Evolutionary conservation across 2,888 invertebrate genomes (phyloP).

Genomic region (Teleiodes luculella): DNA sequence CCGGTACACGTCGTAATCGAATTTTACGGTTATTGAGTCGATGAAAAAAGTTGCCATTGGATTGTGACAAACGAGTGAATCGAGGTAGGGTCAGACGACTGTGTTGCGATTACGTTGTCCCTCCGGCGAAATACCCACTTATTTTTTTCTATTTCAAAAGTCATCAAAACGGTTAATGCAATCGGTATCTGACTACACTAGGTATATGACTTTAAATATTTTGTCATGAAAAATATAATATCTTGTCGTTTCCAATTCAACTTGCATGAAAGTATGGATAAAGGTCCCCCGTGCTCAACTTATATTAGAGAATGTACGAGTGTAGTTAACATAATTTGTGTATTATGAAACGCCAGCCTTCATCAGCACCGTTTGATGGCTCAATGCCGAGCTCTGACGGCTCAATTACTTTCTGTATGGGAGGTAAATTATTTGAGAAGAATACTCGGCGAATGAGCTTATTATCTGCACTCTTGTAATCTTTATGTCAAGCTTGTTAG

Average conservation of each 20-base stretch:
- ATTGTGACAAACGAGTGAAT: slow-evolving; percentile 54
- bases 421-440: slow-evolving; percentile 24
- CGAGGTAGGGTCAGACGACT: slow-evolving; percentile 39
- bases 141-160: slow-evolving; percentile 9
- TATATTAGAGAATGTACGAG: slow-evolving; percentile 20
- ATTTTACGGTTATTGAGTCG: slow-evolving; percentile 65
- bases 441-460: slow-evolving; percentile 15
- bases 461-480: slow-evolving; percentile 20
- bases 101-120: slow-evolving; percentile 30
- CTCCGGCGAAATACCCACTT: slow-evolving; percentile 8
- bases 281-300: not conserved
- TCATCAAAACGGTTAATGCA: not conserved
- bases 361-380: slow-evolving; percentile 37
- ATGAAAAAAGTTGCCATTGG: slow-evolving; percentile 45
- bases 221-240: not conserved
- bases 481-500: slow-evolving; percentile 21
- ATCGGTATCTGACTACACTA: slow-evolving; percentile 1
- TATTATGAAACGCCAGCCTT: slow-evolving; percentile 29
- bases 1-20: slow-evolving; percentile 62
- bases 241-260: not conserved
- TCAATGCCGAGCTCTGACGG: slow-evolving; percentile 36
- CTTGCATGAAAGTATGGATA: not conserved
- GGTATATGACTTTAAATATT: not conserved
- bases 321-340: too few relatives aligned
- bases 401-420: slow-evolving; percentile 42